Evolutionary conservation across 2,113 vertebrate species (phyloP).

Genomic region (Melanerpes aurifrons): DNA sequence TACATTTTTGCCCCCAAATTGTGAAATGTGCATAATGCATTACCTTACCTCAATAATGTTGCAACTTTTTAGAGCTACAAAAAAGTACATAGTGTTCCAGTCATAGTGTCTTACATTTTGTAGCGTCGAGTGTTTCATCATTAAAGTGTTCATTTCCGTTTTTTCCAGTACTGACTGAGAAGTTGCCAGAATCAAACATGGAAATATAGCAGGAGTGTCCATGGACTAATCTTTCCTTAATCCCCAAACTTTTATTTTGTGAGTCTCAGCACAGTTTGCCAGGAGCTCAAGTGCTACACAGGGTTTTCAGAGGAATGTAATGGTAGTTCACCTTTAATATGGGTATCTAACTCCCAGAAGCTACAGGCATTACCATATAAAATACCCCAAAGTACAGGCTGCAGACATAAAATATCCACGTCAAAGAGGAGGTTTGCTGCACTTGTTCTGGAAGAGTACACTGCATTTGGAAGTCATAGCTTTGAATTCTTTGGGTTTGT

Average conservation of each 20-base stretch:
- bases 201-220: background rate
- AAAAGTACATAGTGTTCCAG: background rate
- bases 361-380: background rate
- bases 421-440: background rate
- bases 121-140: background rate
- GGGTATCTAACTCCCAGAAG: slow-evolving; percentile 14
- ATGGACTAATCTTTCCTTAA: background rate
- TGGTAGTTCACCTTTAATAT: slow-evolving; percentile 48
- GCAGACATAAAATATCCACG: background rate
- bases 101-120: background rate
- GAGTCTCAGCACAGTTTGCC: background rate
- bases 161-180: background rate
- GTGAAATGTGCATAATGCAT: background rate
- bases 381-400: background rate
- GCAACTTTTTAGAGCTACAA: background rate
- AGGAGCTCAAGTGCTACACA: slow-evolving; percentile 15
- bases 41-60: background rate
- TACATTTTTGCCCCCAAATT: background rate
- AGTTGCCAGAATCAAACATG: background rate
- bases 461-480: background rate
- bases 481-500: background rate
- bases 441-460: background rate
- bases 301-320: slow-evolving; percentile 24
- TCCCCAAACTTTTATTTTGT: background rate
- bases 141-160: background rate